phyloP scores from a whole-genome alignment of 2,113 vertebrate species.

The Bos indicus region DNA sequence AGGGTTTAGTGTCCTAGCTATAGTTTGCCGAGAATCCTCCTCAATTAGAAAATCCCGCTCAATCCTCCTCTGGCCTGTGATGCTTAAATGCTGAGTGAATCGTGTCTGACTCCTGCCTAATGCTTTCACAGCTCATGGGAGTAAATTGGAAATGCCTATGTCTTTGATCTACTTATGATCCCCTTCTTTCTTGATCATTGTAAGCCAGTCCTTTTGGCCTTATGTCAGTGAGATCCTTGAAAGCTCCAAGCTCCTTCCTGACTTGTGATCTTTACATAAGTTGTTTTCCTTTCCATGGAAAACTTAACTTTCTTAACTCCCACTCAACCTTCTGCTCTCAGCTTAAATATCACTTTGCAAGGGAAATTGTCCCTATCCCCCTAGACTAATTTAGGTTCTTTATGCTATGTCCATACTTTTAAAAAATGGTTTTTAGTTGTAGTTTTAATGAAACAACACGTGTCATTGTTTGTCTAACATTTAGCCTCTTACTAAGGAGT shows the following conservation, averaged over 20 bases:
- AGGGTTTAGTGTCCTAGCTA: no score
- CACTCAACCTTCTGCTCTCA: conserved; percentile 35
- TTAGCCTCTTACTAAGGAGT: background rate
- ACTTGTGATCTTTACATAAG: background rate
- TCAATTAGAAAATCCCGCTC: no score
- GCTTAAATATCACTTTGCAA: background rate
- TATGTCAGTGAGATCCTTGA: background rate
- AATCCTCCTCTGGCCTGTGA: background rate
- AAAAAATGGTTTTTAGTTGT: background rate
- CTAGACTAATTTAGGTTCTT: background rate
- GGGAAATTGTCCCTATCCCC: background rate
- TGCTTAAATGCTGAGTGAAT: background rate
- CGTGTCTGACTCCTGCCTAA: background rate
- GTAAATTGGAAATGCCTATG: background rate
- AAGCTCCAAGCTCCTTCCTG: background rate
- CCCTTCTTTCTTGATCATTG: background rate
- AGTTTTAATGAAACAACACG: background rate
- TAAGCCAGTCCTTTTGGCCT: background rate
- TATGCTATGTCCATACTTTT: background rate
- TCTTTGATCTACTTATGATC: background rate
- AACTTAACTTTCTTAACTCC: background rate
- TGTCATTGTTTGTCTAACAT: background rate
- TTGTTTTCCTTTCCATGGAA: background rate
- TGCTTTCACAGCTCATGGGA: background rate
- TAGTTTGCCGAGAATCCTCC: background rate